Evolutionary conservation across 2,888 invertebrate species (phyloP), one percentile per base, ranked within the genome.

Genomic region (Tenthredo scrophulariae): DNA sequence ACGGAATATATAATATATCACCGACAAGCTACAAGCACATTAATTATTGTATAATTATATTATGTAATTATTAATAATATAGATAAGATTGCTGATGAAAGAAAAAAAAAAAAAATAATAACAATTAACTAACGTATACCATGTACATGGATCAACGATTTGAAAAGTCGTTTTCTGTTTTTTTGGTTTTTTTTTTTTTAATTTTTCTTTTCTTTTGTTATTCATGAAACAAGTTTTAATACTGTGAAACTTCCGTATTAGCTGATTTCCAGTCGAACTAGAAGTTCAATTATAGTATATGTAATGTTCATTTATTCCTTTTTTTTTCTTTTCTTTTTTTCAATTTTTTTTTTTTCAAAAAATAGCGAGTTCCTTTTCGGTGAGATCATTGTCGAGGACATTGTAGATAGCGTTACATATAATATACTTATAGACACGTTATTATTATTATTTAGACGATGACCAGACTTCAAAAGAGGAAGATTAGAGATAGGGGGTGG

Each of bases 1-100:
- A 75, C 46, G 75, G 46, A 75, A 50, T 40, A 75, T 75, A 75
- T 37, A 37, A 7, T 37, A 75, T 75, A 40, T 75, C 75, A 75
- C 75, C 75, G 50, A 43, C 15, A 75, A 50, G 46, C 43, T 75
- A 75, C 43, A 75, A 75, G 46, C 22, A 75, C 40, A 37, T 40
- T 46, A 74, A 74, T 74, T 26, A 46, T 40, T 22, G 15, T 75
- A 40, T 29, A 67, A 33, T 33, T 72, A 33, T 33, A 15, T 18
- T 72, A 75, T 50, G 26, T 75, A 75, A 50, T 26, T 26, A 46
- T 50, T 75, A 46, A 46, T 75, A 50, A 75, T 75, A 46, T 75
- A 50, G 26, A 75, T 46, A 75, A 26, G 50, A 22, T 9, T 75
- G 15, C 46, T 46, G 46, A 46, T 26, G 37, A 70, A 6, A 1